phyloP scores from a whole-genome alignment of 2,888 invertebrate species.

The Cheilosia scutellata region DNA sequence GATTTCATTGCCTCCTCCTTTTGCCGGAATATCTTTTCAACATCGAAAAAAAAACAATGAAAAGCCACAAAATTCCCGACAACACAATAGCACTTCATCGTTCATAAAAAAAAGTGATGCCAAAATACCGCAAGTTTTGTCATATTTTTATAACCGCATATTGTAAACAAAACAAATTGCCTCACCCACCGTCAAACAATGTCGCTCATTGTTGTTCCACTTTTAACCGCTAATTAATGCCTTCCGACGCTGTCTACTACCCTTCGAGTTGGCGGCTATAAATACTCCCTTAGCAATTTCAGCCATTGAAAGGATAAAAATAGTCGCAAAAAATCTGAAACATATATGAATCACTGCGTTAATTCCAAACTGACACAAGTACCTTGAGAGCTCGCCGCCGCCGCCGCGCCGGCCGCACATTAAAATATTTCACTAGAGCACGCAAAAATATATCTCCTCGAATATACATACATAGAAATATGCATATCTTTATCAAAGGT shows the following conservation, averaged over 20 bases:
- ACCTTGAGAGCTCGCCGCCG: not conserved
- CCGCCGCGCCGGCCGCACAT: slow-evolving; percentile 22
- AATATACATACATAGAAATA: not conserved
- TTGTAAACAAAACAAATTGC: not conserved
- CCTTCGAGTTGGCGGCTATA: not conserved
- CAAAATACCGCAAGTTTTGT: not conserved
- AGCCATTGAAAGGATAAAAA: slow-evolving; percentile 16
- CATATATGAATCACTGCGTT: slow-evolving; percentile 36
- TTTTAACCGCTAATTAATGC: slow-evolving; percentile 7
- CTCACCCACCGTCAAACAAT: not conserved
- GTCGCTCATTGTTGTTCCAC: slow-evolving; percentile 1
- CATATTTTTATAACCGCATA: not conserved
- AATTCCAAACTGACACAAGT: slow-evolving; percentile 20
- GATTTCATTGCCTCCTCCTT: too few relatives aligned
- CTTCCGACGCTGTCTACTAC: not conserved
- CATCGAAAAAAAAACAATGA: too few relatives aligned
- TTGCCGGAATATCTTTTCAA: too few relatives aligned
- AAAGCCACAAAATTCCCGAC: too few relatives aligned
- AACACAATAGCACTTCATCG: not conserved
- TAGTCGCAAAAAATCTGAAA: slow-evolving; percentile 3
- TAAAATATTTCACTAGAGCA: slow-evolving; percentile 33
- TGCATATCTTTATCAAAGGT: slow-evolving; percentile 31
- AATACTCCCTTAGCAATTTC: not conserved
- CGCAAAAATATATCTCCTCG: slow-evolving; percentile 17
- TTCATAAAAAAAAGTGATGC: slow-evolving; percentile 1